These are phyloP conservation scores for Drosophila sechellia DNA, from an alignment of 1,140 invertebrate genomes.

Conservation along the genomic window DNA sequence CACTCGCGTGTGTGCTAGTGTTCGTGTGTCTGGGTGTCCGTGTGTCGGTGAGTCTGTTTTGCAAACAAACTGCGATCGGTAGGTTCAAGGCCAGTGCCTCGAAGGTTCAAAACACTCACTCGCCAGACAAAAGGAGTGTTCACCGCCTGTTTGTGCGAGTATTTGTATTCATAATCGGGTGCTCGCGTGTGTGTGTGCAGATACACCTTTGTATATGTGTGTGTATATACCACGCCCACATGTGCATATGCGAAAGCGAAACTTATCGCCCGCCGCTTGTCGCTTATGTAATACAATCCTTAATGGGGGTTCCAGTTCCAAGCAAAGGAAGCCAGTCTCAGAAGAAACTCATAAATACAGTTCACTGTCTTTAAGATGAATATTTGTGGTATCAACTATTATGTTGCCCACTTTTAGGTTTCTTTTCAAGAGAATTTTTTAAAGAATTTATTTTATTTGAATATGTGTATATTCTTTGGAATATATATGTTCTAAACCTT, in stretches of 20 bases:
- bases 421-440: no score
- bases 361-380: not conserved
- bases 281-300: slow-evolving; percentile 74
- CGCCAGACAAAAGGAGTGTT: slow-evolving; percentile 53
- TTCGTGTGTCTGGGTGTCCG: slow-evolving; percentile 10
- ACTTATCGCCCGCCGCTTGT: slow-evolving; percentile 55
- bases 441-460: no score
- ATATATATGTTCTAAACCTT: no score
- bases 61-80: slow-evolving; percentile 64
- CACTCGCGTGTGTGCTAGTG: slow-evolving; percentile 20
- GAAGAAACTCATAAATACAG: slow-evolving; percentile 38
- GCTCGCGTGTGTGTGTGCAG: not conserved
- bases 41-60: slow-evolving; percentile 57
- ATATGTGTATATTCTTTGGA: no score
- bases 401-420: no score
- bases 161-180: slow-evolving; percentile 33
- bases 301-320: slow-evolving; percentile 47
- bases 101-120: slow-evolving; percentile 71
- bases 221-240: slow-evolving; percentile 51
- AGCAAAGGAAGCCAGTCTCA: not conserved
- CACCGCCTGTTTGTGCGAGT: slow-evolving; percentile 12
- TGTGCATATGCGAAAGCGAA: slow-evolving; percentile 46
- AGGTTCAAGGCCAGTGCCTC: slow-evolving; percentile 78
- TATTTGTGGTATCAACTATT: not conserved
- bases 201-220: not conserved